phyloP scores from a whole-genome alignment of 1,140 invertebrate genomes.

The Lysiphlebus fabarum region DNA sequence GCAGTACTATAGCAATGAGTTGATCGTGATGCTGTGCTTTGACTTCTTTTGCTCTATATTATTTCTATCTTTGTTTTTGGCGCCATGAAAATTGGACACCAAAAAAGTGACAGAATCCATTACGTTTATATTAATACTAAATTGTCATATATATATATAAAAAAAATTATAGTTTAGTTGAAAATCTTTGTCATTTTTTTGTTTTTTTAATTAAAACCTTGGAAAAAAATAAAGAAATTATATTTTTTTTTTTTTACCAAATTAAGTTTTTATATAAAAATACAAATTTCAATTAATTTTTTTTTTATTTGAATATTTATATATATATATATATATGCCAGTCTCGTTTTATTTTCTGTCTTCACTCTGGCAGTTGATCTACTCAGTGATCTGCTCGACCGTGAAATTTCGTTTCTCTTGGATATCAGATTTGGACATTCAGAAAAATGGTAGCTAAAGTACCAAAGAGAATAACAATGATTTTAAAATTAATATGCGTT shows the following conservation, averaged over 20 bases:
- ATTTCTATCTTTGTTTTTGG: neutral
- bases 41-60: neutral
- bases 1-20: neutral
- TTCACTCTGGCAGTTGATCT: too few species aligned
- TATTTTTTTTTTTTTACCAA: neutral
- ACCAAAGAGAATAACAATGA: constrained; percentile 2
- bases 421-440: neutral
- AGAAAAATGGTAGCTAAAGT: neutral
- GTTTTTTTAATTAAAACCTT: too few species aligned
- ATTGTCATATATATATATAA: neutral
- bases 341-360: too few species aligned
- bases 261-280: constrained; percentile 19
- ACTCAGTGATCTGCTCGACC: too few species aligned
- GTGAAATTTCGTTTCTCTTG: too few species aligned
- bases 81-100: constrained; percentile 20
- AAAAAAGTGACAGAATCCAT: constrained; percentile 29
- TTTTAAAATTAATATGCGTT: neutral
- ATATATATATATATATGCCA: constrained; percentile 23
- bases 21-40: neutral
- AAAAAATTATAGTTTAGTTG: too few species aligned
- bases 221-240: constrained; percentile 12
- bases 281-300: constrained; percentile 28
- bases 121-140: constrained; percentile 18
- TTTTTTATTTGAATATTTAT: constrained; percentile 26
- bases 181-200: too few species aligned